phyloP scores from a whole-genome alignment of 2,888 invertebrate genomes.

The Idaea biselata region DNA sequence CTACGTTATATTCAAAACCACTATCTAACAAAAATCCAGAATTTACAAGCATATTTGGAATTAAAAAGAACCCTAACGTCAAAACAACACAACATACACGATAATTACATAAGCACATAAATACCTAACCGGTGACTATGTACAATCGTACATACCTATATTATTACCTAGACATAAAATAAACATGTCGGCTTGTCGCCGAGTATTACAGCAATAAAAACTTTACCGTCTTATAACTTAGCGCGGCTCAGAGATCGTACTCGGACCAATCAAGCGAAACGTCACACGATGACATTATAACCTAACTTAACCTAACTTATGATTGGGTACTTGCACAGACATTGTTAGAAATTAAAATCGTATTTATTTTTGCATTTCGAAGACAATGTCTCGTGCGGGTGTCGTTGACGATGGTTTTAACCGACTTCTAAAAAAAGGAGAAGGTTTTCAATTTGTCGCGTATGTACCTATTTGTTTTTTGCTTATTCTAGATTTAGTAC shows the following conservation, averaged over 20 bases:
- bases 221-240: conserved; percentile 37
- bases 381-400: too few species aligned
- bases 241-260: conserved; percentile 27
- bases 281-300: conserved; percentile 57
- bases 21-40: too few species aligned
- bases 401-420: too few species aligned
- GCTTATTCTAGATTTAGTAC: too few species aligned
- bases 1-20: too few species aligned
- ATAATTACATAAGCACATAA: background rate
- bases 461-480: too few species aligned
- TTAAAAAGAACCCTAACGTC: background rate
- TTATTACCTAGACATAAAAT: background rate
- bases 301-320: conserved; percentile 66
- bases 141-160: background rate
- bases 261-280: conserved; percentile 54
- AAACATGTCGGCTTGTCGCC: background rate
- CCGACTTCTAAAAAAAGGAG: too few species aligned
- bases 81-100: background rate
- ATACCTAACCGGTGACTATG: background rate
- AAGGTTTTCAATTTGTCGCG: too few species aligned
- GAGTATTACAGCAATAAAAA: conserved; percentile 15
- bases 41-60: too few species aligned
- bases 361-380: too few species aligned
- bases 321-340: conserved; percentile 48
- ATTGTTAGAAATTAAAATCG: background rate